These are phyloP conservation scores for Uloborus plumipes DNA, from an alignment of 2,888 invertebrate species.

Conservation along the genomic window DNA sequence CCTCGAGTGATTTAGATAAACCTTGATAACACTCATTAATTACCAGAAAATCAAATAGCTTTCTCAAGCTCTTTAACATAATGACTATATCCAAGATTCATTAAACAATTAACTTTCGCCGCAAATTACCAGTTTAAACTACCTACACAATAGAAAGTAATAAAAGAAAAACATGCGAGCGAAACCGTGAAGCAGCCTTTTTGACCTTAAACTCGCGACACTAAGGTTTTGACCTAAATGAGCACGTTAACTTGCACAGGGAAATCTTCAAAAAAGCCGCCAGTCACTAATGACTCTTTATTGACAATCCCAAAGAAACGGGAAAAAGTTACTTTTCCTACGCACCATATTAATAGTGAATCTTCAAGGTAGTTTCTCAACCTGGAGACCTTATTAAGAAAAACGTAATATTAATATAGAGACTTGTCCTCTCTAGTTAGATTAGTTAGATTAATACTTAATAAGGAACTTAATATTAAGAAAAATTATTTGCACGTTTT, in stretches of 20 bases:
- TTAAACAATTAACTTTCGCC: slow-evolving; percentile 40
- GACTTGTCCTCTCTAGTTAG: too few relatives aligned
- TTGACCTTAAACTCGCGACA: slow-evolving; percentile 42
- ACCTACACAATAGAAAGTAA: slow-evolving; percentile 22
- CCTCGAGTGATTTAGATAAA: too few relatives aligned
- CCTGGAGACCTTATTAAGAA: slow-evolving; percentile 50
- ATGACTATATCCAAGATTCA: neutral
- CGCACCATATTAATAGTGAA: slow-evolving; percentile 37
- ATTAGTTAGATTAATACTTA: too few relatives aligned
- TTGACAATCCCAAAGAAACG: slow-evolving; percentile 24
- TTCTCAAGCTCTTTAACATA: neutral
- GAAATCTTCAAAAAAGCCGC: slow-evolving; percentile 42
- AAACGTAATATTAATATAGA: too few relatives aligned
- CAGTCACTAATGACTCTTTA: slow-evolving; percentile 41
- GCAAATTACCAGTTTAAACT: slow-evolving; percentile 31
- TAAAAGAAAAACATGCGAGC: slow-evolving; percentile 3
- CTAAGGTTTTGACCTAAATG: slow-evolving; percentile 53
- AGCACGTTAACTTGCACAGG: slow-evolving; percentile 38
- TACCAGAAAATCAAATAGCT: neutral
- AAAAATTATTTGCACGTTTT: neutral
- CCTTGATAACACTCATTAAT: neutral
- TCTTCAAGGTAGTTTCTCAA: slow-evolving; percentile 37
- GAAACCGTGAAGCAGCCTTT: slow-evolving; percentile 12
- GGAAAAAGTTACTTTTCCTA: slow-evolving; percentile 19
- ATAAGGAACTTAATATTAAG: too few relatives aligned